Base-by-base conservation (phyloP, 2,113 vertebrate species). In the Phyllostomus hastatus region DNA sequence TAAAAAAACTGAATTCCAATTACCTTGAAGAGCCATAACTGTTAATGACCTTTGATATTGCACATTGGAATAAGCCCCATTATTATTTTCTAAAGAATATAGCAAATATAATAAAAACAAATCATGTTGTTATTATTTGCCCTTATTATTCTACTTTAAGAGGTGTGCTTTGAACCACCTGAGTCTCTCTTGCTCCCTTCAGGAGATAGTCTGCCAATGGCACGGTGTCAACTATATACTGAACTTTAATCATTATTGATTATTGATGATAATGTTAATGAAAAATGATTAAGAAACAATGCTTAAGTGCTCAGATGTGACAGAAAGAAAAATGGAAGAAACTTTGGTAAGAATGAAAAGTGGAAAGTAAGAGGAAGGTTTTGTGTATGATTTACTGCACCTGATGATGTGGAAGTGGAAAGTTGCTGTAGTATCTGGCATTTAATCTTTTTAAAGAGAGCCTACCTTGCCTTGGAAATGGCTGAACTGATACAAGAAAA, bases 381-480 rank as follows among this genome's bases (percentile, higher is more conserved):
- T 88, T 70, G 38, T 76, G 41, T 52, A 15, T 92, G 79, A 70
- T 81, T 94, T 92, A 86, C 26, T 75, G 41, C 15, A 46, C 20
- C 70, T 76, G 86, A 46, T 66, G 61, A 41, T 35, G 19, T 70
- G 50, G 16, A 90, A 80, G 76, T 41, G 86, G 92, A 92, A 85
- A 80, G 83, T 59, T 69, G 61, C 43, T 78, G 50, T 76, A 26
- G 50, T 76, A 22, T 86, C 67, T 46, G 59, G 50, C 41, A 76
- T 76, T 90, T 76, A 70, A 90, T 94, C 67, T 76, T 94, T 79
- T 79, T 83, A n/a, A 93, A 90, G 78, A 46, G 41, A 24, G 2
- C 8, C 20, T 48, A 17, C 10, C 28, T 54, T 80, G 57, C 7
- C 64, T 84, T 80, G 46, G 75, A 61, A 79, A 90, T 73, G 31